Base-by-base conservation (phyloP, 2,888 invertebrate species). In the Crematogaster levior region DNA sequence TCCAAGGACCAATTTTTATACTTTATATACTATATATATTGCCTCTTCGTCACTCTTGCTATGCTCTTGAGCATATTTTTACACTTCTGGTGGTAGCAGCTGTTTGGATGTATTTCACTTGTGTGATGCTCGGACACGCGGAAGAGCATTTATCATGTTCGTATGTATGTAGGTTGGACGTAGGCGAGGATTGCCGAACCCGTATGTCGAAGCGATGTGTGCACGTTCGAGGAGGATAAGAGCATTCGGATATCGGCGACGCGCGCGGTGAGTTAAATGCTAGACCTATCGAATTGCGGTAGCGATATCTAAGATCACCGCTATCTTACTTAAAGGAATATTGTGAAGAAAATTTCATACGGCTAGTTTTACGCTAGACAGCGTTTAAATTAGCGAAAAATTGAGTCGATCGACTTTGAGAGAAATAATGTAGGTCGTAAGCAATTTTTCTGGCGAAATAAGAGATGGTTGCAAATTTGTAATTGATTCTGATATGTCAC, bases 171-270 rank as follows among this genome's bases (percentile, higher is more conserved):
- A 60, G 63, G 77, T 84, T 81, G 79, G 82, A 81, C 65, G 70
- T 65, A 61, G 70, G 82, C 65, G 84, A 66, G 73, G 74, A 48
- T 72, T 84, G 74, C 81, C 84, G 81, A 74, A 81, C 43, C 43
- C 48, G 86, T 82, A 86, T 65, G 82, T 82, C 70, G 86, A 88
- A 87, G 86, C 84, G 87, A 88, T 86, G 82, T 53, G 56, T 58
- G 48, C 86, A 79, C n/a, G n/a, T 82, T 84, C 43, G 74, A 70
- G 46, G 77, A 81, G 51, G 81, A 79, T 72, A 79, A 80, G 61
- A 75, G 80, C 86, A 84, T 84, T 70, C 80, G 82, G 48, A 72
- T 81, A 81, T 86, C 66, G 84, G 63, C 82, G 63, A 74, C 56
- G 58, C 27, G 56, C 30, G 53, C 51, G 30, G 30, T 56, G 77